Evolutionary conservation across 2,797 vertebrate species (phyloP).

Genomic region (Mormyrops attenuatus): DNA sequence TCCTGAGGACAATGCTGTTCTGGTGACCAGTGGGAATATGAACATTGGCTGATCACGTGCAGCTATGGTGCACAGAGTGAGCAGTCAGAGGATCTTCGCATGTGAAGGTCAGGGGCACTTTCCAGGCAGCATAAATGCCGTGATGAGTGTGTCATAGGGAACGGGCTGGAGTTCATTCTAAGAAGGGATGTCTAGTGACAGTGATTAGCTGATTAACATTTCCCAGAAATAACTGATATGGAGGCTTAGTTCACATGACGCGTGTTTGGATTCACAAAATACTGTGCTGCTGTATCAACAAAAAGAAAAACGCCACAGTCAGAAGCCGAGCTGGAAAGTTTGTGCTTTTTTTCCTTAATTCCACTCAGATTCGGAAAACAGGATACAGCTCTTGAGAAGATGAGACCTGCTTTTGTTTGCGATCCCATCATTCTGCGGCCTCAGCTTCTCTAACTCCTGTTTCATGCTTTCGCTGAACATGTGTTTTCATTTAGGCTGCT

Average conservation of each 20-base stretch:
- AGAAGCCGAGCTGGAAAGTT: not conserved
- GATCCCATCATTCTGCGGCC: not conserved
- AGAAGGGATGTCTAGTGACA: not conserved
- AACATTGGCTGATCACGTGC: not conserved
- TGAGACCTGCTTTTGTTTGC: not conserved
- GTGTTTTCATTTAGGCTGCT: constrained; percentile 60
- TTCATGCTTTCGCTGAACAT: constrained; percentile 54
- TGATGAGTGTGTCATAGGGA: not conserved
- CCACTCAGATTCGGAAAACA: not conserved
- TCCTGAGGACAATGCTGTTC: not conserved
- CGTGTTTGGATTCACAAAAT: not conserved
- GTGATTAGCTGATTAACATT: not conserved
- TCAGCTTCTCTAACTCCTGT: constrained; percentile 30
- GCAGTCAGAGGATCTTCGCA: not conserved
- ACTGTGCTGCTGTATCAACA: not conserved
- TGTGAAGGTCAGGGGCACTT: not conserved
- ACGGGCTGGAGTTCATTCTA: not conserved
- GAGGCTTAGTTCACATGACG: not conserved
- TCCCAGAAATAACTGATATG: not conserved
- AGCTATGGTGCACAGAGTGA: not conserved
- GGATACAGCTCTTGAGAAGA: not conserved
- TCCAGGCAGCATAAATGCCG: not conserved
- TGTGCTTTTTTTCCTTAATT: not conserved
- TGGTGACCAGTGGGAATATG: not conserved
- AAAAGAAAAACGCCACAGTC: not conserved